Percentiles rank a stretch among this genome's conserved stretches.
These are phyloP conservation scores for Drosophila hamatofila DNA, from an alignment of 2,888 invertebrate genomes.

Conservation along the genomic window DNA sequence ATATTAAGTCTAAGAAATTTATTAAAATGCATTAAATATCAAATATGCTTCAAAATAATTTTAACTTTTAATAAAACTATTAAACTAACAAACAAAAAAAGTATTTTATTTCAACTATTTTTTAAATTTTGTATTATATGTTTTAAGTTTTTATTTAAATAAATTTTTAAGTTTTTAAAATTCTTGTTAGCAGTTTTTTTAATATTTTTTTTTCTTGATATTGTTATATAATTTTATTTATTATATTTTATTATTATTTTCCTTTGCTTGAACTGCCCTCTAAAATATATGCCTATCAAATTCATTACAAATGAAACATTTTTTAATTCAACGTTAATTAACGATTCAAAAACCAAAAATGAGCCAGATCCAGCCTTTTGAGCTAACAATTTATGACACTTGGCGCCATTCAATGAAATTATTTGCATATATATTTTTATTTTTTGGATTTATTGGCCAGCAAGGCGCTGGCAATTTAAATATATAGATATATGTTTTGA, in stretches of 20 bases:
- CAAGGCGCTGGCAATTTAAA: constrained; percentile 71
- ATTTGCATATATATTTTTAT: constrained; percentile 5
- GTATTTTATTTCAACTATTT: too few species aligned
- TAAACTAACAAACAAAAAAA: too few species aligned
- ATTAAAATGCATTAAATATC: not conserved
- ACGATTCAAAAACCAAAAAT: constrained; percentile 17
- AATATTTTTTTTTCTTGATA: not conserved
- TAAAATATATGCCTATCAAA: not conserved
- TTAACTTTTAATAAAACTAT: too few species aligned
- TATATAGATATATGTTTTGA: not conserved
- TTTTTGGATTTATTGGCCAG: constrained; percentile 70
- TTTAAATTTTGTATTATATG: too few species aligned
- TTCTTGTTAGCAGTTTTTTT: not conserved
- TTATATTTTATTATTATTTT: not conserved
- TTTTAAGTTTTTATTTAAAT: too few species aligned
- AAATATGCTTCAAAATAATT: too few species aligned
- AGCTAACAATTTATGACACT: constrained; percentile 70
- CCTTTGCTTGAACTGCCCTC: not conserved
- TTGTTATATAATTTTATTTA: not conserved
- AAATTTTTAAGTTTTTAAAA: too few species aligned
- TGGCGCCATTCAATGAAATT: constrained; percentile 62
- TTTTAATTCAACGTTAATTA: constrained; percentile 67
- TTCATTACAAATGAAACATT: constrained; percentile 26
- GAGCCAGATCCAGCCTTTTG: not conserved
- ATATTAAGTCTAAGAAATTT: too few species aligned